These are phyloP conservation scores for human DNA, from an alignment of 2,113 vertebrate species.

Conservation along the genomic window GRCh38 chr4:83870001-83870500, in stretches of 20 bases:
- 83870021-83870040: background rate
- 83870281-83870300: background rate
- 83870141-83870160: background rate
- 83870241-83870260: background rate
- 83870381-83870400: background rate
- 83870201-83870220: slow-evolving; percentile 26
- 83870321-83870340: slow-evolving; percentile 18
- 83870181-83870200: background rate
- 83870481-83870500: background rate
- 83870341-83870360: slow-evolving; percentile 9
- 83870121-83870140: background rate
- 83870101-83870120: background rate
- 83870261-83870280: background rate
- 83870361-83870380: background rate
- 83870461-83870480: background rate
- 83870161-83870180: background rate
- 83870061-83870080: background rate
- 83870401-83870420: background rate
- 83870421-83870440: background rate
- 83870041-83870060: background rate
- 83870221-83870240: background rate
- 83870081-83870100: background rate
- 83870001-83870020: background rate
- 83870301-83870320: slow-evolving; percentile 5
- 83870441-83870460: background rate